Evolutionary conservation across 2,113 vertebrate species (phyloP).

Genomic region (Cephalopterus ornatus): DNA sequence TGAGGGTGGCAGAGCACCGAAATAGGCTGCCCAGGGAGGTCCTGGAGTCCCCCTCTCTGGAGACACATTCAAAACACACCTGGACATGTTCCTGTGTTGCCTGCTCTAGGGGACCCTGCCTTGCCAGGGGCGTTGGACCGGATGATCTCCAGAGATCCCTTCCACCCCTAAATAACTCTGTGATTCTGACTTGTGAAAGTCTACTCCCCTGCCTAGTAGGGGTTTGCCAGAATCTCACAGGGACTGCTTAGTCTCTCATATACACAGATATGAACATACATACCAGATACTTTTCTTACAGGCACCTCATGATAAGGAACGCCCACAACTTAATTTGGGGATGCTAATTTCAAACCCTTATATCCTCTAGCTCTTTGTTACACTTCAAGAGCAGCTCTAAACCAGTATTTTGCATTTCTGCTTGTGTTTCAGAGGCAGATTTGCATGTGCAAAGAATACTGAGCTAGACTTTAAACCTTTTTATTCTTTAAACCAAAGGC

Average conservation of each 20-base stretch:
- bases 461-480: background rate
- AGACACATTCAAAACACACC: background rate
- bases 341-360: conserved; percentile 8
- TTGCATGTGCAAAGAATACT: background rate
- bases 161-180: background rate
- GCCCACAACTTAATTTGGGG: background rate
- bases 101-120: background rate
- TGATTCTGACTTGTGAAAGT: background rate
- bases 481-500: background rate
- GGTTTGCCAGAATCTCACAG: background rate
- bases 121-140: background rate
- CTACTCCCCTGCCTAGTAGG: background rate
- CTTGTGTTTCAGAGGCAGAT: background rate
- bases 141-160: background rate
- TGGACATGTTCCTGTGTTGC: no score
- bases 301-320: background rate
- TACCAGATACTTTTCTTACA: background rate
- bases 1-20: background rate
- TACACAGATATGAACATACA: background rate
- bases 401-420: background rate
- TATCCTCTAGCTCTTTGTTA: background rate
- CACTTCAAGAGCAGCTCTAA: background rate
- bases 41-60: background rate
- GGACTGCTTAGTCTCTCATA: background rate
- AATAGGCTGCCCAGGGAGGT: background rate